Base-by-base conservation (phyloP, 2,797 vertebrate genomes). In the Tragopan temminckii region DNA sequence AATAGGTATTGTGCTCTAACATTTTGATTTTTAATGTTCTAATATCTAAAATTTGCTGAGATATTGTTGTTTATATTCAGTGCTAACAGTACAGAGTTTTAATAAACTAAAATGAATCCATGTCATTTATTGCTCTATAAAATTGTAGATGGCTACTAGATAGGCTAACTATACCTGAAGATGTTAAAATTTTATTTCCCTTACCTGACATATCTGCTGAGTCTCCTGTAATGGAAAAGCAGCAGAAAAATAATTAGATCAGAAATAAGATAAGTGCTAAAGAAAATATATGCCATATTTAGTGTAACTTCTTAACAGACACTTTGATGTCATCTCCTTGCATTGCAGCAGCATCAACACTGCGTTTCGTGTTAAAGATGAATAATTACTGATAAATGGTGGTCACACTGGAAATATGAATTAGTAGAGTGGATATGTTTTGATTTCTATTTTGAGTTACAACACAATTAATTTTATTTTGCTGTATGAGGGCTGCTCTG, bases 131-230 rank as follows among this genome's bases (percentile, higher is more conserved):
- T 77, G 48, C 33, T 94, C 90, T 90, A 84, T 45, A 89, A 90
- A 90, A 82, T 78, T 92, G 59, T 43, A 78, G 50, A 68, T 3
- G 11, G 82, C 61, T 95, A 90, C 61, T 64, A 78, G 82, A 94
- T 64, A 94, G 58, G 80, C 86, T 91, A 96, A 94, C 90, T 97
- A 94, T 69, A 95, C 50, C 75, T 97, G 81, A 96, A 96, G 68
- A 95, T 80, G 85, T 96, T 69, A 96, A 93, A 95, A 95, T 94
- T 95, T 89, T 66, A 66, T 94, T 97, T 95, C 97, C 94, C 97
- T 98, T 98, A 99, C 99, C 99, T 99, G 99, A 99, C 99, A 99
- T 99, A 97, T 99, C 99, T 97, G 99, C 98, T 97, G 98, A 98
- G 97, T 99, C 99, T 98, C 99, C 99, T 99, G 97, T 81, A 98